Percentiles rank a stretch among this genome's conserved stretches.
phyloP scores from a whole-genome alignment of 2,113 vertebrate genomes.

The Callochromis pleurospilus region DNA sequence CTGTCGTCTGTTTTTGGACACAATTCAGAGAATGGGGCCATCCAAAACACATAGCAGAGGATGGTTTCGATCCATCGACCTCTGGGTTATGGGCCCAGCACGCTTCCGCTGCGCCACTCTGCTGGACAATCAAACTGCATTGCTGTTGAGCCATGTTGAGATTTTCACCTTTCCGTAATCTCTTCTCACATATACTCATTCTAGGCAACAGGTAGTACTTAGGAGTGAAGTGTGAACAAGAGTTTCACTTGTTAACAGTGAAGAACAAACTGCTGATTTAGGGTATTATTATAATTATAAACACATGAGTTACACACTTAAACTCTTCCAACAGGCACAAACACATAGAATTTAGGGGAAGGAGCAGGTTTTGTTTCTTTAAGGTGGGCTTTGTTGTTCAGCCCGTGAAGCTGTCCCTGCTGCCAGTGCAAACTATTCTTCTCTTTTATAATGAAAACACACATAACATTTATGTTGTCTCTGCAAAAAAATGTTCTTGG shows the following conservation, averaged over 20 bases:
- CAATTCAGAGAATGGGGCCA: too few relatives aligned
- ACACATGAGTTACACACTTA: neutral
- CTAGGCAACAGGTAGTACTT: neutral
- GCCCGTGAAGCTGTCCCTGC: neutral
- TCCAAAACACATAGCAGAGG: constrained; percentile 40
- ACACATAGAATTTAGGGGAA: neutral
- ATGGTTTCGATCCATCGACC: constrained; percentile 80
- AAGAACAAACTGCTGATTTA: neutral
- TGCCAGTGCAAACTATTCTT: neutral
- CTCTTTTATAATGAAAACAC: neutral
- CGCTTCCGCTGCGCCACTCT: constrained; percentile 78
- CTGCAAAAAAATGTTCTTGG: neutral
- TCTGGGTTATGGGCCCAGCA: constrained; percentile 81
- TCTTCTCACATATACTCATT: neutral
- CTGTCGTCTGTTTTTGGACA: too few relatives aligned
- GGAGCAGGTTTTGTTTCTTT: neutral
- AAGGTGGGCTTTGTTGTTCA: neutral
- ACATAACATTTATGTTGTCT: neutral
- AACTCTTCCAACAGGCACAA: neutral
- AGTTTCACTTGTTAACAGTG: neutral
- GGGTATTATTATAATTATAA: neutral
- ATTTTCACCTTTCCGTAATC: neutral
- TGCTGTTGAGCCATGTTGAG: neutral
- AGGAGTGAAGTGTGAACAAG: neutral
- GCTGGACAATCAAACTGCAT: neutral